phyloP scores from a whole-genome alignment of 2,888 invertebrate genomes.

The Himalopsyche tibetana region DNA sequence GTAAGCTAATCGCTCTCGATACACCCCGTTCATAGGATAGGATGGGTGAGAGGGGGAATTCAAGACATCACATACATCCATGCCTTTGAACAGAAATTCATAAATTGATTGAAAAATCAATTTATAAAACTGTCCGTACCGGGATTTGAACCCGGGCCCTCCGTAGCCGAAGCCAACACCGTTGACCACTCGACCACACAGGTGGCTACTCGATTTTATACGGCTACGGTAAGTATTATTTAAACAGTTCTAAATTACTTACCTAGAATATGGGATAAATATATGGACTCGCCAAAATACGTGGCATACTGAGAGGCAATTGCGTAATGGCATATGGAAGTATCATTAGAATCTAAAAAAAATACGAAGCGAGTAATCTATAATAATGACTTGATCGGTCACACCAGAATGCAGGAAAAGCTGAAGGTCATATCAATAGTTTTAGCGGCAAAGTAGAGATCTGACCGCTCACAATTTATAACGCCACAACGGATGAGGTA shows the following conservation, averaged over 20 bases:
- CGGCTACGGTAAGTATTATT: not conserved
- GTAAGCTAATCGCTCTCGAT: too few relatives aligned
- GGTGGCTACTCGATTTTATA: too few relatives aligned
- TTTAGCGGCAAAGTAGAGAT: not conserved
- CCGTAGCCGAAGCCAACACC: too few relatives aligned
- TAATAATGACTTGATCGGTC: not conserved
- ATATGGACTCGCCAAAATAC: not conserved
- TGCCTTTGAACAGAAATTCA: too few relatives aligned
- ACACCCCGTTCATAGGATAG: too few relatives aligned
- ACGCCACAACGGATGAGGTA: not conserved
- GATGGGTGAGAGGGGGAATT: too few relatives aligned
- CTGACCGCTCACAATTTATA: not conserved
- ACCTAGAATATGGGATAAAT: not conserved
- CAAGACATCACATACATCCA: too few relatives aligned
- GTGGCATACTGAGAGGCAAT: not conserved
- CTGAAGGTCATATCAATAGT: constrained; percentile 30
- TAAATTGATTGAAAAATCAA: too few relatives aligned
- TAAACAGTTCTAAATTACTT: not conserved
- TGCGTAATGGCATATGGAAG: constrained; percentile 6
- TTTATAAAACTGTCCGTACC: too few relatives aligned
- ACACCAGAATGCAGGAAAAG: constrained; percentile 4
- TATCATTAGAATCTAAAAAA: not conserved
- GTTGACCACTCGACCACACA: too few relatives aligned
- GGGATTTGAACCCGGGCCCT: too few relatives aligned
- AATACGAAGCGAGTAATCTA: not conserved